Base-by-base conservation (phyloP, 2,113 vertebrate genomes). In the Prochilodus magdalenae region DNA sequence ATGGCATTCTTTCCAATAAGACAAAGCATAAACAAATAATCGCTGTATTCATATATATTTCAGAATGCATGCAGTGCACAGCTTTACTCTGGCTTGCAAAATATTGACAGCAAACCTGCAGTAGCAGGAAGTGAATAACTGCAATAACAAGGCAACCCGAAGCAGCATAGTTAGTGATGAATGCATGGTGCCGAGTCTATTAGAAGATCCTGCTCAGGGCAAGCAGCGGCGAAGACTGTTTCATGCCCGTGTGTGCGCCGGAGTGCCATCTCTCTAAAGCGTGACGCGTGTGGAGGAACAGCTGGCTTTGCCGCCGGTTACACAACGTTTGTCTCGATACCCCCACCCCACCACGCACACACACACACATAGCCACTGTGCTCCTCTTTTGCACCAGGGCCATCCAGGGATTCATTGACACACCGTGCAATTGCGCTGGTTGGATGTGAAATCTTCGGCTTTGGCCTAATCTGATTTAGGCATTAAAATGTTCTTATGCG, bases 271-370 rank as follows among this genome's bases (percentile, higher is more conserved):
- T 59, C 27, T 22, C 27, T n/a, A 33, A 36, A 55, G 33, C 22
- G 29, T 74, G 47, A 20, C 29, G 51, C 4, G 22, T 44, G 73
- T 24, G 33, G 33, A 60, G 22, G 55, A 75, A 60, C 73, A 75
- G 55, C 73, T 75, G 55, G 44, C 20, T 40, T 7, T 44, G 33
- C 30, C 44, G 53, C n/a, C 20, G 12, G 55, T 75, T 62, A 62
- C 57, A 62, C 73, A 62, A 75, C 57, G 10, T 40, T 40, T 53
- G 29, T 75, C 33, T 75, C 26, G 26, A 40, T 44, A 40, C 36
- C 33, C 13, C 6, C 7, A 11, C 18, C 14, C 33, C n/a, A n/a
- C n/a, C n/a, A n/a, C n/a, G n/a, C n/a, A n/a, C n/a, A n/a, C n/a
- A n/a, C n/a, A n/a, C n/a, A n/a, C n/a, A n/a, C n/a, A n/a, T n/a